phyloP scores from a whole-genome alignment of 1,140 invertebrate species.

The Chironomus striatipennis region DNA sequence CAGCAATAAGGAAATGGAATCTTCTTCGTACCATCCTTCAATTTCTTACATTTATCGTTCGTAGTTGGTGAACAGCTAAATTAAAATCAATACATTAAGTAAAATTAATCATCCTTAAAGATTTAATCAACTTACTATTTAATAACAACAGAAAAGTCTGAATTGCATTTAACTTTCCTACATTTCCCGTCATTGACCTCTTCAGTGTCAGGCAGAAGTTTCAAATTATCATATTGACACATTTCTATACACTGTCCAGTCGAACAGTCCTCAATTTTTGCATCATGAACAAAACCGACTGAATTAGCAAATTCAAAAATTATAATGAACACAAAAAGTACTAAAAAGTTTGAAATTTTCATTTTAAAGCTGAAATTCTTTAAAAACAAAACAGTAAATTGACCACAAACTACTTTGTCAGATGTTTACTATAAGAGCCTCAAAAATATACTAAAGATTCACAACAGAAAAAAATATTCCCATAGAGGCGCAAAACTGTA shows the following conservation, averaged over 20 bases:
- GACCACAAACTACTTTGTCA: background rate
- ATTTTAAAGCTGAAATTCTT: too few relatives aligned
- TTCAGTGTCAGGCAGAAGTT: background rate
- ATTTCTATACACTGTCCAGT: background rate
- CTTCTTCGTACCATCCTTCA: background rate
- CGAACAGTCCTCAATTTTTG: background rate
- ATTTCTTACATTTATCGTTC: background rate
- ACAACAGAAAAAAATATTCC: background rate
- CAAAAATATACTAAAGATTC: background rate
- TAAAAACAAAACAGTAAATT: background rate
- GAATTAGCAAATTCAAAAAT: background rate
- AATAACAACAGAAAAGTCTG: background rate
- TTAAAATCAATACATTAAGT: background rate
- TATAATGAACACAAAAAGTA: background rate
- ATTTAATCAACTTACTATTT: background rate
- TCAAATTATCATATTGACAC: background rate
- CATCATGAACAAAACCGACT: background rate
- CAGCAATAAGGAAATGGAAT: slow-evolving; percentile 15
- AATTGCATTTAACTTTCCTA: background rate
- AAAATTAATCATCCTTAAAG: background rate
- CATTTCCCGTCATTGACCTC: background rate
- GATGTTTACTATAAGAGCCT: background rate
- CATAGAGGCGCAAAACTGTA: too few relatives aligned
- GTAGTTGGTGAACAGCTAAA: background rate
- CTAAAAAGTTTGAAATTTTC: background rate